Conservation (phyloP, 1,140 invertebrate species). For the Ostrea denselamellosa region DNA sequence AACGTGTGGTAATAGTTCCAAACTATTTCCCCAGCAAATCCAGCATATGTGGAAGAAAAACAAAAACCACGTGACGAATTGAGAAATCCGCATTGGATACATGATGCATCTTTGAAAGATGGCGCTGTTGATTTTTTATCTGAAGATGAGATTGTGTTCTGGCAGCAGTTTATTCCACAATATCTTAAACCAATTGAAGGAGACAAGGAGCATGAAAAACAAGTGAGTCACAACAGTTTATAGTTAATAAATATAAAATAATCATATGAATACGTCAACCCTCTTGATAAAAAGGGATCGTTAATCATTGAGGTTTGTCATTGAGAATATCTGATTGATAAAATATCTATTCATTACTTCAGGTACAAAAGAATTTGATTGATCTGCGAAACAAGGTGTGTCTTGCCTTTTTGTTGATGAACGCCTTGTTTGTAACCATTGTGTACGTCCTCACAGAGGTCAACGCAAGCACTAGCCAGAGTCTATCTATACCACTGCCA, state of each 20-base stretch:
- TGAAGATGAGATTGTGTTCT: conserved; percentile 70
- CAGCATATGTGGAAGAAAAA: conserved; percentile 58
- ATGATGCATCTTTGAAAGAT: conserved; percentile 83
- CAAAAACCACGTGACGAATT: conserved; percentile 82
- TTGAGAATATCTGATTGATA: too few species aligned
- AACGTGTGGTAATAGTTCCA: too few species aligned
- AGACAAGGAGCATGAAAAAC: conserved; percentile 69
- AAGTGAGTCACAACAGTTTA: conserved; percentile 39
- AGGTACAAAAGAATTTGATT: conserved; percentile 87
- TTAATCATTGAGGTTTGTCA: too few species aligned
- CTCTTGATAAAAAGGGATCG: too few species aligned
- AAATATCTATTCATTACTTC: neutral
- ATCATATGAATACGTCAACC: too few species aligned
- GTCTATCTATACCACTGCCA: conserved; percentile 60
- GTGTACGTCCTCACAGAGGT: conserved; percentile 67
- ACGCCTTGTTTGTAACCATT: conserved; percentile 74
- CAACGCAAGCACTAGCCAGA: conserved; percentile 55
- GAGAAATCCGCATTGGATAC: conserved; percentile 95
- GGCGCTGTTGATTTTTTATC: conserved; percentile 82
- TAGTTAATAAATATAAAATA: too few species aligned
- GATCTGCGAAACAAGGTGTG: conserved; percentile 92
- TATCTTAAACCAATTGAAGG: conserved; percentile 73
- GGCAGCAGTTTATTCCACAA: conserved; percentile 70
- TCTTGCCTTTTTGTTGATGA: conserved; percentile 74
- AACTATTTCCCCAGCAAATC: conserved; percentile 59